A percentile compares a stretch with the other conserved stretches of the same genome.
These are phyloP conservation scores for Heterohyrax brucei DNA, from an alignment of 2,797 vertebrate genomes.

Conservation along the genomic window DNA sequence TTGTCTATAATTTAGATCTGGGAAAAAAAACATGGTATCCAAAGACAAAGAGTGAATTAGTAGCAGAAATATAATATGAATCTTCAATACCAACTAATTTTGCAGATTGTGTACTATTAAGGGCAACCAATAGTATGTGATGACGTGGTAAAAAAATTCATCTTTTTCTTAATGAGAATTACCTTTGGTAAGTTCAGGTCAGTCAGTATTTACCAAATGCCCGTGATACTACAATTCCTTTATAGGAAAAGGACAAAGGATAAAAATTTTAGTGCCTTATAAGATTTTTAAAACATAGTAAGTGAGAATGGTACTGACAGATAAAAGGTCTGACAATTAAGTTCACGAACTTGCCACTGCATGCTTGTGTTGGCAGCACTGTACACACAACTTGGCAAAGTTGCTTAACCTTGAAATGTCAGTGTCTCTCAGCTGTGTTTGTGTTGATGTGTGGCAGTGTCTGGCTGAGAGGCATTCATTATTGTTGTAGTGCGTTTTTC, in stretches of 20 bases:
- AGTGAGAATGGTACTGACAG: not conserved
- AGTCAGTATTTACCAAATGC: not conserved
- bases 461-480: no score
- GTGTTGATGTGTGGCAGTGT: no score
- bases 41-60: conserved; percentile 53
- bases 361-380: no score
- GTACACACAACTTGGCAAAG: no score
- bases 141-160: not conserved
- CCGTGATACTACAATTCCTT: not conserved
- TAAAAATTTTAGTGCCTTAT: not conserved
- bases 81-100: not conserved
- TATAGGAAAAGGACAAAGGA: not conserved
- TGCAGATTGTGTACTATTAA: not conserved
- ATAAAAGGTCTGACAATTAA: not conserved
- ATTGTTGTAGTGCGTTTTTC: no score
- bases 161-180: conserved; percentile 24
- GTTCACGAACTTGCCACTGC: no score
- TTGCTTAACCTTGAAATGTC: no score
- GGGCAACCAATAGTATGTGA: conserved; percentile 2
- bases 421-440: no score
- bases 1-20: conserved; percentile 63
- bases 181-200: not conserved
- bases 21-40: not conserved
- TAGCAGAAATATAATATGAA: conserved; percentile 8
- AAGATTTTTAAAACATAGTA: not conserved